Base-by-base conservation (phyloP, 2,113 vertebrate species). In the Phyllostomus discolor region DNA sequence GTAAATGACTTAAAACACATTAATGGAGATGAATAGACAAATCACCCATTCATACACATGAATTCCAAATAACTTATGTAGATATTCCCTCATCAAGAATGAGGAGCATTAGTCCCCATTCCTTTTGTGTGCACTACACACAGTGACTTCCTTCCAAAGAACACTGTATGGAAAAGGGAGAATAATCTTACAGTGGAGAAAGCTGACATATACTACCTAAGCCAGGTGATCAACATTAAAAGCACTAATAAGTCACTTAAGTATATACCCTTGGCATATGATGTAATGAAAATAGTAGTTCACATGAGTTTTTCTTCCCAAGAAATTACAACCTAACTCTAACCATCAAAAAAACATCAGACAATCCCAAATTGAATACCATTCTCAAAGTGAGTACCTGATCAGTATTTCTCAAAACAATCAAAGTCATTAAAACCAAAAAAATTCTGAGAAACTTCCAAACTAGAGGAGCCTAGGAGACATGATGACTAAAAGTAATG, bases 51-150 rank as follows among this genome's bases (percentile, higher is more conserved):
- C 52, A 10, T 81, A 81, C 8, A 62, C 10, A 70, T 35, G 2
- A 88, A 50, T 79, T 91, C 26, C 43, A 94, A 78, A 88, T 70
- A 96, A 86, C 72, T 76, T 90, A 64, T 82, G 10, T 87, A 67
- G 20, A 15, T 67, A 81, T 17, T 83, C 5, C 16, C 2, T 54
- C 35, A 70, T 78, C 35, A 84, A 66, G 35, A 28, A 64, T n/a
- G 11, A 79, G 14, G 17, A 80, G 7, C 14, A 33, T 70, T 82
- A 54, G 6, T 75, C 10, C 50, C 14, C 16, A 70, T 83, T 76
- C 20, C 24, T 46, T 83, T 88, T 31, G 14, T 67, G n/a, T 91
- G 16, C 17, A 20, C 8, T 94, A 7, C 28, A 75, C n/a, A 54
- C 67, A 46, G 19, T 88, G 64, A 73, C 20, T 76, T 94, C 7